Evolutionary conservation across 2,888 invertebrate species (phyloP), one percentile per base, ranked within the genome.

Genomic region (Malachius bipustulatus): DNA sequence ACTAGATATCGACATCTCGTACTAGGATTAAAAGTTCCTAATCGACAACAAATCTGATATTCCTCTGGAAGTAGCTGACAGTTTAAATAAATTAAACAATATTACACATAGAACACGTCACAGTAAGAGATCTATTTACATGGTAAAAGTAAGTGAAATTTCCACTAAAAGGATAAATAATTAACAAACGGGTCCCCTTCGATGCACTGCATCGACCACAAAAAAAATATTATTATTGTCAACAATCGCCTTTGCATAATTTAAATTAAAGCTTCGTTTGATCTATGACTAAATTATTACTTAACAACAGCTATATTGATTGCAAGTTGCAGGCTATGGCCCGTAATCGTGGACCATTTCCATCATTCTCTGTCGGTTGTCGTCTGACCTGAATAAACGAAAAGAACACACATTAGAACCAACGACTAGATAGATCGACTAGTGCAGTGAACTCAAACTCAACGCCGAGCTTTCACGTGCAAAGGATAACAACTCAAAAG

Each of bases 261-360:
- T n/a, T n/a, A n/a, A n/a, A n/a, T n/a, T n/a, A n/a, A n/a, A n/a
- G n/a, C n/a, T n/a, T n/a, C n/a, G n/a, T n/a, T n/a, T n/a, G n/a
- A n/a, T n/a, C n/a, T n/a, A n/a, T n/a, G n/a, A n/a, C n/a, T n/a
- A n/a, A n/a, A n/a, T n/a, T n/a, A n/a, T n/a, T n/a, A n/a, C n/a
- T n/a, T n/a, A n/a, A n/a, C n/a, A n/a, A n/a, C n/a, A n/a, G n/a
- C n/a, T n/a, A n/a, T n/a, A n/a, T n/a, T n/a, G n/a, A n/a, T n/a
- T n/a, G n/a, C n/a, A n/a, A 19, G n/a, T 6, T 19, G n/a, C 6
- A 36, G 41, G 54, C 59, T 60, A 63, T 42, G 62, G 62, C 45
- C 62, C 62, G 45, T 63, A 63, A 47, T 63, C 62, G 50, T 63
- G 62, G 29, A 62, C 59, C 46, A 60, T 60, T 45, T 63, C 63